Conservation (phyloP, 2,888 invertebrate species). For the Rhodophaea formosa region DNA sequence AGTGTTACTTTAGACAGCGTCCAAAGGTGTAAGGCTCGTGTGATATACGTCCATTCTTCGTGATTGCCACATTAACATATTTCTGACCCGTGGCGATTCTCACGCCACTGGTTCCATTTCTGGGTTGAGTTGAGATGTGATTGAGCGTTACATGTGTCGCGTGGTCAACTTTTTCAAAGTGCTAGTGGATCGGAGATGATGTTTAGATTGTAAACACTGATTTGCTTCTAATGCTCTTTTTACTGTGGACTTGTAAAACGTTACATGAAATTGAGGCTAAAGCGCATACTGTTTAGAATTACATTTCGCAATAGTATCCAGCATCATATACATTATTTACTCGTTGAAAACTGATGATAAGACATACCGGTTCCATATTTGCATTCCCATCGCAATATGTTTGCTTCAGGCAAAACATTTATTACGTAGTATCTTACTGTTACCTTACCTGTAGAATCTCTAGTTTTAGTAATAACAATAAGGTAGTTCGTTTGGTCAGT, state of each 20-base stretch:
- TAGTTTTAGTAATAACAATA: background rate
- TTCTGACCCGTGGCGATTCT: conserved; percentile 47
- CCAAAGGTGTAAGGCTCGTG: conserved; percentile 18
- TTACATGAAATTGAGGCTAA: conserved; percentile 3
- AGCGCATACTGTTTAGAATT: background rate
- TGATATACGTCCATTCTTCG: conserved; percentile 36
- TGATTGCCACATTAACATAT: conserved; percentile 47
- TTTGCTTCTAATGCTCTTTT: conserved; percentile 10
- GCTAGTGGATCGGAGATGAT: conserved; percentile 4
- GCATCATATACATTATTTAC: background rate
- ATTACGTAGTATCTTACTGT: background rate
- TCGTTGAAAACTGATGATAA: background rate
- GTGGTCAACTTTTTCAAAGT: conserved; percentile 20
- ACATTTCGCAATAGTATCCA: background rate
- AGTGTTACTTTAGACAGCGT: conserved; percentile 15
- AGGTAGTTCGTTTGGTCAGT: background rate
- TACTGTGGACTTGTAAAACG: background rate
- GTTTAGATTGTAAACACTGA: conserved; percentile 1
- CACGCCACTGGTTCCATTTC: conserved; percentile 49
- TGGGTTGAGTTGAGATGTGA: conserved; percentile 32
- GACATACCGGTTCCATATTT: background rate
- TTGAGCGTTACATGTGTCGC: conserved; percentile 25
- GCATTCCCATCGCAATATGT: background rate
- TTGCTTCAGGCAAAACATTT: background rate
- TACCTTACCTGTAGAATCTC: background rate